Evolutionary conservation across 2,113 vertebrate species (phyloP).

Genomic region (Megaceryle maxima): DNA sequence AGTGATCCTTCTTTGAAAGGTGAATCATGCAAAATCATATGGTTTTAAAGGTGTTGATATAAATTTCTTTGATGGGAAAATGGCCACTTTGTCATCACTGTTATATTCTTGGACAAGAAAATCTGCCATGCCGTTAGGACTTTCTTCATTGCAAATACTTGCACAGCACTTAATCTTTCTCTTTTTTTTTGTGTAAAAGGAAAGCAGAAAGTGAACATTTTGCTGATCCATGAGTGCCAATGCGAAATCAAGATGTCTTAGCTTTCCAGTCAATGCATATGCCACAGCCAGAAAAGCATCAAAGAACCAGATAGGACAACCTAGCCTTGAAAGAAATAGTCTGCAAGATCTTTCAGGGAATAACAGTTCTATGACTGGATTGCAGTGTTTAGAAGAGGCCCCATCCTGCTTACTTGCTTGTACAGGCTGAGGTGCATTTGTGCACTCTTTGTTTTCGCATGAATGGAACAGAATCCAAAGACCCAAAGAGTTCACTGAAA

Average conservation of each 20-base stretch:
- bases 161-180: neutral
- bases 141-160: constrained; percentile 26
- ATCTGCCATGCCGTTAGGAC: neutral
- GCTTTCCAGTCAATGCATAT: neutral
- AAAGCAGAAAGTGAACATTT: constrained; percentile 7
- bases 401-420: constrained; percentile 2
- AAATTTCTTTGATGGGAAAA: constrained; percentile 24
- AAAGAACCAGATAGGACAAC: constrained; percentile 22
- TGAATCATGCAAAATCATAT: constrained; percentile 3
- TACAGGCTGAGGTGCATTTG: constrained; percentile 1
- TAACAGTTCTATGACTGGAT: neutral
- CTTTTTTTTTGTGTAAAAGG: neutral
- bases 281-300: constrained; percentile 2
- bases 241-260: constrained; percentile 7
- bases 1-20: neutral
- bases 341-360: neutral
- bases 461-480: neutral
- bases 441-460: neutral
- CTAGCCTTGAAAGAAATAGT: constrained; percentile 60
- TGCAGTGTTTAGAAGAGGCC: constrained; percentile 26
- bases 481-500: neutral
- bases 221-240: neutral
- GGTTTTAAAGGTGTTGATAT: neutral
- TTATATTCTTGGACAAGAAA: constrained; percentile 8
- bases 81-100: neutral